These are phyloP conservation scores for Polymixis lichenea DNA, from an alignment of 2,888 invertebrate genomes.

Conservation along the genomic window DNA sequence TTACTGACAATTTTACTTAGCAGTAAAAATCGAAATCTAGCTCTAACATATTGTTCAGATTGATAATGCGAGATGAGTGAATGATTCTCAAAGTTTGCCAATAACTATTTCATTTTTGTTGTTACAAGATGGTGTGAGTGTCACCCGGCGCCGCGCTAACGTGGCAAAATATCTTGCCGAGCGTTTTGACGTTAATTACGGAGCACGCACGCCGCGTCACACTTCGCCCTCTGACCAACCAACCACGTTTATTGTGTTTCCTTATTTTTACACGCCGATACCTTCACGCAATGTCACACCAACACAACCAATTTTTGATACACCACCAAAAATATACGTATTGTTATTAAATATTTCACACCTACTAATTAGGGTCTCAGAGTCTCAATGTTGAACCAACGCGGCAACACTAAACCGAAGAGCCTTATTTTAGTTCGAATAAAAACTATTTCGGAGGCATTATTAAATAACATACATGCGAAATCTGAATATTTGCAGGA, in stretches of 20 bases:
- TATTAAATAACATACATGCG: not conserved
- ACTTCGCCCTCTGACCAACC: slow-evolving; percentile 59
- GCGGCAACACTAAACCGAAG: not conserved
- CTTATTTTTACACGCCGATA: slow-evolving; percentile 65
- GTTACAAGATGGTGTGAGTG: slow-evolving; percentile 45
- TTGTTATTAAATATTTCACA: slow-evolving; percentile 32
- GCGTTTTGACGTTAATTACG: slow-evolving; percentile 64
- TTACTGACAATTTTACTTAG: not conserved
- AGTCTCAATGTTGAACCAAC: not conserved
- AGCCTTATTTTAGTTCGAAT: not conserved
- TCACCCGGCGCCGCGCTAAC: slow-evolving; percentile 43
- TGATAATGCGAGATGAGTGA: not conserved
- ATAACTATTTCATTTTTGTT: not conserved
- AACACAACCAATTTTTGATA: slow-evolving; percentile 37
- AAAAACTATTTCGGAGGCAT: not conserved
- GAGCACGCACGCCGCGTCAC: slow-evolving; percentile 53
- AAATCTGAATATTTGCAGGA: no score
- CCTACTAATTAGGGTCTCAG: slow-evolving; percentile 1
- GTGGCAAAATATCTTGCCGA: slow-evolving; percentile 52
- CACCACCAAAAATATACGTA: slow-evolving; percentile 4
- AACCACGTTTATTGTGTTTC: slow-evolving; percentile 65
- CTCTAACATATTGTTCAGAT: not conserved
- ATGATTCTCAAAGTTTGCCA: not conserved
- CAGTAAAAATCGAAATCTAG: not conserved
- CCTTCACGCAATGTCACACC: slow-evolving; percentile 64